These are phyloP conservation scores for Cherax destructor DNA, from an alignment of 1,140 invertebrate genomes.

Conservation along the genomic window DNA sequence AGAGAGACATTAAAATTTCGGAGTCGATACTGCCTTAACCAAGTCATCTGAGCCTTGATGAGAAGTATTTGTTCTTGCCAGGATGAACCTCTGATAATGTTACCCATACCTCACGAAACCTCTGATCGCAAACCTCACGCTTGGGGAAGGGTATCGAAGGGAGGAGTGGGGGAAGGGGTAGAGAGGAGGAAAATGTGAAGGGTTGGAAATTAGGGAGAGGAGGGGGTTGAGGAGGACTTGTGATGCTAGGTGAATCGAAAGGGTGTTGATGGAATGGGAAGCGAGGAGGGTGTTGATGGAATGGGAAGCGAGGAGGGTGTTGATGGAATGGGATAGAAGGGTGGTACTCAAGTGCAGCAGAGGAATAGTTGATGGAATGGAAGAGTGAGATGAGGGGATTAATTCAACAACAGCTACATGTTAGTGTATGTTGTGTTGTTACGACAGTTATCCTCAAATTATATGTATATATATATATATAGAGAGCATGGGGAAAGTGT, in stretches of 20 bases:
- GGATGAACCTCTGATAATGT: not conserved
- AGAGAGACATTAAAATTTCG: conserved; percentile 48
- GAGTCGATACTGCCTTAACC: conserved; percentile 35
- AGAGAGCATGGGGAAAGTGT: too few relatives aligned
- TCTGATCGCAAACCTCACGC: not conserved
- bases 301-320: not conserved
- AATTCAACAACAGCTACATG: too few relatives aligned
- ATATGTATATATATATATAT: too few relatives aligned
- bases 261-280: not conserved
- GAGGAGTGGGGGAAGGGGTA: too few relatives aligned
- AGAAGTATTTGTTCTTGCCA: conserved; percentile 24
- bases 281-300: not conserved
- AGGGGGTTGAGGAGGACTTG: not conserved
- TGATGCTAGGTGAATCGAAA: too few relatives aligned
- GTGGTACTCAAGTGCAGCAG: not conserved
- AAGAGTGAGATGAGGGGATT: too few relatives aligned
- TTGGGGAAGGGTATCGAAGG: too few relatives aligned
- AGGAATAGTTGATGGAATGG: not conserved
- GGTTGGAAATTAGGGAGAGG: not conserved
- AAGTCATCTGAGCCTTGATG: conserved; percentile 24
- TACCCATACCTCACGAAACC: not conserved
- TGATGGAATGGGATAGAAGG: not conserved
- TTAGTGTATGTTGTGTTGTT: too few relatives aligned
- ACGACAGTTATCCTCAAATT: too few relatives aligned
- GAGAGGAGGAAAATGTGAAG: too few relatives aligned